phyloP scores from a whole-genome alignment of 35 echinoderm and acorn worm species.

The Anneissia japonica region DNA sequence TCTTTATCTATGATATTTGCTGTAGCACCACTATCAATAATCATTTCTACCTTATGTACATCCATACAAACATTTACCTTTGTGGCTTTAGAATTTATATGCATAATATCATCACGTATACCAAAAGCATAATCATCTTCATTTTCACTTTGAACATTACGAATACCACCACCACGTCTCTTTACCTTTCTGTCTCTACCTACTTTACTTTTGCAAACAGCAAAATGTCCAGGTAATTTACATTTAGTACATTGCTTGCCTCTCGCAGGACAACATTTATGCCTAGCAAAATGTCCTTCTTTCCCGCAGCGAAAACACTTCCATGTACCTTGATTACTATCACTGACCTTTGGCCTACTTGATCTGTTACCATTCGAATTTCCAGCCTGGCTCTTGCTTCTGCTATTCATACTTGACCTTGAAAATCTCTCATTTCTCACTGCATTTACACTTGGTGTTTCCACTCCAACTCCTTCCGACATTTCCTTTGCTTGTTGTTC shows the following conservation, averaged over 20 bases:
- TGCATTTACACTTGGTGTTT: too few relatives aligned
- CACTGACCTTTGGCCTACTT: too few relatives aligned
- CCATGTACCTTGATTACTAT: too few relatives aligned
- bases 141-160: conserved; percentile 8
- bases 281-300: conserved; percentile 55
- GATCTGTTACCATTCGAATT: too few relatives aligned
- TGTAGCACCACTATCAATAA: conserved; percentile 38
- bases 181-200: too few relatives aligned
- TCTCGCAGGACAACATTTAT: conserved; percentile 39
- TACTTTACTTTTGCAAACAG: conserved; percentile 37
- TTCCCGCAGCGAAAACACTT: too few relatives aligned
- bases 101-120: background rate
- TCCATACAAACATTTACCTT: background rate
- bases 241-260: conserved; percentile 53
- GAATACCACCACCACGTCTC: background rate
- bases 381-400: too few relatives aligned
- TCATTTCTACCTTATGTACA: conserved; percentile 27
- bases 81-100: background rate
- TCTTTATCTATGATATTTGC: conserved; percentile 42
- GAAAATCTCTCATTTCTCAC: too few relatives aligned
- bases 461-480: too few relatives aligned
- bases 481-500: background rate
- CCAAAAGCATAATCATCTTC: conserved; percentile 22
- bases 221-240: conserved; percentile 35
- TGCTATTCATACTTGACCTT: too few relatives aligned